Evolutionary conservation across 64 coral and sea anemone species (phyloP).

Genomic region (Dendrophyllia cribrosa): DNA sequence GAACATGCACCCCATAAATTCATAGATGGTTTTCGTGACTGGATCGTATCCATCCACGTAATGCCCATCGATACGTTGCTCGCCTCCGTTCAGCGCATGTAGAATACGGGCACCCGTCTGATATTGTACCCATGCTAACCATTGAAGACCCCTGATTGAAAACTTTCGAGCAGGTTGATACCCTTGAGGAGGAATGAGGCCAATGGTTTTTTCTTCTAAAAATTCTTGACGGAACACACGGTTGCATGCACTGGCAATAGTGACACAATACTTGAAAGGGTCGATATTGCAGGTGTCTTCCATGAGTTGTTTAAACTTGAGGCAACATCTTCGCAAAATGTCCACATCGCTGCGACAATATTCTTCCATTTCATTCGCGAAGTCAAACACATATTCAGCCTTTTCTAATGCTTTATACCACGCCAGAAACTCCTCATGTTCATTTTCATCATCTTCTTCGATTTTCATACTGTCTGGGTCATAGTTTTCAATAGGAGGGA

Average conservation of each 20-base stretch:
- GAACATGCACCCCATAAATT: slow-evolving; percentile 22
- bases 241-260: slow-evolving; percentile 51
- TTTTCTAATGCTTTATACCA: slow-evolving; percentile 33
- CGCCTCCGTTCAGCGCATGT: slow-evolving; percentile 56
- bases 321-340: slow-evolving; percentile 25
- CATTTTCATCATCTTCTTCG: too few relatives aligned
- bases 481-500: slow-evolving; percentile 35
- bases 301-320: slow-evolving; percentile 30
- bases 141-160: slow-evolving; percentile 17
- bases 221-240: slow-evolving; percentile 29
- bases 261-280: slow-evolving; percentile 28
- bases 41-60: slow-evolving; percentile 33
- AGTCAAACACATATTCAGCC: neutral
- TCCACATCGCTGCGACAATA: slow-evolving; percentile 63
- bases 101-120: slow-evolving; percentile 25
- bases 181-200: slow-evolving; percentile 29
- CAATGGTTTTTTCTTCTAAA: slow-evolving; percentile 15
- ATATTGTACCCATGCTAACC: slow-evolving; percentile 24
- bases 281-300: slow-evolving; percentile 4
- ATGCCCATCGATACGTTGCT: slow-evolving; percentile 12
- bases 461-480: slow-evolving; percentile 46
- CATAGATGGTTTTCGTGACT: slow-evolving; percentile 1
- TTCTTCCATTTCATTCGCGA: slow-evolving; percentile 40
- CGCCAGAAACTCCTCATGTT: neutral
- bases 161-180: neutral